These are phyloP conservation scores for Phyllotreta striolata DNA, from an alignment of 2,888 invertebrate genomes.

Conservation along the genomic window DNA sequence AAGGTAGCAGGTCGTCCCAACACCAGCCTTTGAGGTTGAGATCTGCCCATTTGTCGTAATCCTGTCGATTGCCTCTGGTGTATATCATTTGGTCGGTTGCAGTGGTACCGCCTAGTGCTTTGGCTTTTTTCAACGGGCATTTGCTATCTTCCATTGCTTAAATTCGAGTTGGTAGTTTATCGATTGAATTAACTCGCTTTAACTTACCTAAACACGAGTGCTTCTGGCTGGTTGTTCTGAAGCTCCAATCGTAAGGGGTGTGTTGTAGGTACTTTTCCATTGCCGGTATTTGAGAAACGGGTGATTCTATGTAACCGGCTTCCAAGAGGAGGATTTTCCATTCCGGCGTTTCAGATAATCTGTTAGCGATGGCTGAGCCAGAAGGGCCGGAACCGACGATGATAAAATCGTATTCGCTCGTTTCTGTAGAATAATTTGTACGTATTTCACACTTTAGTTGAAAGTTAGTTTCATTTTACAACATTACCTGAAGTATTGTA, in stretches of 20 bases:
- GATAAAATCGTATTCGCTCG: constrained; percentile 61
- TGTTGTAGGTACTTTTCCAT: constrained; percentile 58
- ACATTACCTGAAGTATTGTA: constrained; percentile 44
- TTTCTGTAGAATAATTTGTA: constrained; percentile 15
- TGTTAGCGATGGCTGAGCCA: constrained; percentile 63
- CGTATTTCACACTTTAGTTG: too few relatives aligned
- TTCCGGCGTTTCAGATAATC: constrained; percentile 61
- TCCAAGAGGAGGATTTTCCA: constrained; percentile 57
- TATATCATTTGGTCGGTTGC: constrained; percentile 85
- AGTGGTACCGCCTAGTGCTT: constrained; percentile 83
- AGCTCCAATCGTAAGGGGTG: constrained; percentile 60
- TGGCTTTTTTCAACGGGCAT: constrained; percentile 64
- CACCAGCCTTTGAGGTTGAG: constrained; percentile 79
- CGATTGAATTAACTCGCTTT: neutral
- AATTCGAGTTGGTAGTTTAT: constrained; percentile 1
- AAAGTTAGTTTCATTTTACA: neutral
- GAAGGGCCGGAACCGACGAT: constrained; percentile 63
- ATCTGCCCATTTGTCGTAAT: constrained; percentile 80
- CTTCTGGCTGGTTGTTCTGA: constrained; percentile 62
- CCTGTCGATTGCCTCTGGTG: constrained; percentile 73
- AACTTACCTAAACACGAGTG: constrained; percentile 63
- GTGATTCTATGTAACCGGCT: constrained; percentile 53
- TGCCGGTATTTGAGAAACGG: constrained; percentile 57
- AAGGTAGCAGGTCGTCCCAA: constrained; percentile 74
- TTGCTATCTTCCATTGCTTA: constrained; percentile 49